Evolutionary conservation across 2,888 invertebrate genomes (phyloP).

Genomic region (Catocala fraxini): DNA sequence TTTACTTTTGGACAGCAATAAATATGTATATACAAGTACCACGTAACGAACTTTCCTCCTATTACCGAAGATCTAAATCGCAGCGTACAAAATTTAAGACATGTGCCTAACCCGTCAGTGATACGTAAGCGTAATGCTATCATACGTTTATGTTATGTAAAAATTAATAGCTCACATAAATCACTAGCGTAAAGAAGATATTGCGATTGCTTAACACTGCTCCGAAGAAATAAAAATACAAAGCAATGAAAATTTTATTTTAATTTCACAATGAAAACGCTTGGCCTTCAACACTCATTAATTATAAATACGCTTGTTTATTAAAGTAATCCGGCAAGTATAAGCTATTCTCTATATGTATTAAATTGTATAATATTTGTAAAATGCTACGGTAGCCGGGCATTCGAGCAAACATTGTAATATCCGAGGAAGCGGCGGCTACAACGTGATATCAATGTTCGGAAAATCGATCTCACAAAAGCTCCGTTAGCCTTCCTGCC

Average conservation of each 20-base stretch:
- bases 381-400: background rate
- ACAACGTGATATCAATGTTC: background rate
- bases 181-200: too few relatives aligned
- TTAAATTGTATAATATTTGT: slow-evolving; percentile 1
- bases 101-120: too few relatives aligned
- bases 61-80: too few relatives aligned
- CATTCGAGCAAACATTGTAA: background rate
- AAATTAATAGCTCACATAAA: too few relatives aligned
- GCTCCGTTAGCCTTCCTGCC: background rate
- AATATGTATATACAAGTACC: too few relatives aligned
- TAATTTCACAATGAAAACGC: background rate
- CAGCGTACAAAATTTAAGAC: too few relatives aligned
- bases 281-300: slow-evolving; percentile 2
- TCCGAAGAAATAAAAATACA: background rate
- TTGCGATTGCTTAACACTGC: too few relatives aligned
- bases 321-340: background rate
- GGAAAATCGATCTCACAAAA: background rate
- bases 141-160: too few relatives aligned
- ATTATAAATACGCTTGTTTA: slow-evolving; percentile 1
- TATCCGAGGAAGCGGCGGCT: background rate
- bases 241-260: background rate
- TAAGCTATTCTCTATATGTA: background rate
- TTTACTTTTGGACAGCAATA: too few relatives aligned
- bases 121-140: too few relatives aligned
- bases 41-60: too few relatives aligned